Evolutionary conservation across 2,888 invertebrate genomes (phyloP).

Genomic region (Odontocolon sp.): DNA sequence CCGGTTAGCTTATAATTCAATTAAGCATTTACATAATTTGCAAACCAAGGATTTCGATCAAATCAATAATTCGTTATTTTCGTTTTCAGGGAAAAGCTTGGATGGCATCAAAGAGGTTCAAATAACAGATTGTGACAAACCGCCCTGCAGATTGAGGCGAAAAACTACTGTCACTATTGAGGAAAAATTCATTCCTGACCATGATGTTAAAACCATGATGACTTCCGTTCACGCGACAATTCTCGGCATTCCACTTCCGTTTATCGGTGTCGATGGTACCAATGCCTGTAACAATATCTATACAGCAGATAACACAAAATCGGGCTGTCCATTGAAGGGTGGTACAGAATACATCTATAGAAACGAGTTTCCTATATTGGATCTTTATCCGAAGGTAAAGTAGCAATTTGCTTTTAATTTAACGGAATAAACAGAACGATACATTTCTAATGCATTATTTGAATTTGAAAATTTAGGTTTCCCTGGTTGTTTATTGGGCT

Average conservation of each 20-base stretch:
- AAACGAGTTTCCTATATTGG: conserved; percentile 83
- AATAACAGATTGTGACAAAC: conserved; percentile 84
- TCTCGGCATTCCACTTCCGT: conserved; percentile 86
- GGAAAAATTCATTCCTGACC: conserved; percentile 84
- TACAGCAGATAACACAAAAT: conserved; percentile 83
- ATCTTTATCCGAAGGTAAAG: conserved; percentile 83
- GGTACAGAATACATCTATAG: conserved; percentile 87
- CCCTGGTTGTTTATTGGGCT: conserved; percentile 86
- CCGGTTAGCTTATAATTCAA: too few relatives aligned
- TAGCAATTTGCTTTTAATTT: neutral
- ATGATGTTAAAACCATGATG: conserved; percentile 82
- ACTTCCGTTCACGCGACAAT: conserved; percentile 86
- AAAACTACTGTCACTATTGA: conserved; percentile 83
- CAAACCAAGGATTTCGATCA: too few relatives aligned
- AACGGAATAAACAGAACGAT: neutral
- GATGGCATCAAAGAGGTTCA: conserved; percentile 79
- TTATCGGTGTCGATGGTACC: conserved; percentile 88
- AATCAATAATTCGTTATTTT: too few relatives aligned
- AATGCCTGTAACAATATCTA: conserved; percentile 86
- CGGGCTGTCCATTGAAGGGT: conserved; percentile 86
- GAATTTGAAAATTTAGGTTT: conserved; percentile 81
- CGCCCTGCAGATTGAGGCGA: conserved; percentile 86
- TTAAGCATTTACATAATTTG: too few relatives aligned
- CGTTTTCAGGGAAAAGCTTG: conserved; percentile 81
- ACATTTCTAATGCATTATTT: conserved; percentile 22